These are phyloP conservation scores for Bradypodion ventrale DNA, from an alignment of 2,797 vertebrate genomes.

Conservation along the genomic window DNA sequence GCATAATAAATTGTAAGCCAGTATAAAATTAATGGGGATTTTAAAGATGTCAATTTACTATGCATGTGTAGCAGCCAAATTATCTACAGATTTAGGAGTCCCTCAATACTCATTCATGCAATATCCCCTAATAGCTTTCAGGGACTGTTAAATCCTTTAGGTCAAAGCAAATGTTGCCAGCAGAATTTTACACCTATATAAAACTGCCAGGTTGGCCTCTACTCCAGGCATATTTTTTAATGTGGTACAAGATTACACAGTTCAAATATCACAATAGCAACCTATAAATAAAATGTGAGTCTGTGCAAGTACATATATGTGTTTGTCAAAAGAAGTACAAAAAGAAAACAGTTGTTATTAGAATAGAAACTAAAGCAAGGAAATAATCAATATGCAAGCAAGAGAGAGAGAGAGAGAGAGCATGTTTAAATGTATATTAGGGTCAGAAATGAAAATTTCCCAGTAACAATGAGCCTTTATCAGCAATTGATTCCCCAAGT, in stretches of 20 bases:
- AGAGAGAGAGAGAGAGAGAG: not conserved
- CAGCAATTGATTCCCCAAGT: not conserved
- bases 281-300: conserved; percentile 17
- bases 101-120: conserved; percentile 64
- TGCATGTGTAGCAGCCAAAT: conserved; percentile 62
- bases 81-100: conserved; percentile 65
- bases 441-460: not conserved
- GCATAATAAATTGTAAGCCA: conserved; percentile 56
- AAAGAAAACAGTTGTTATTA: not conserved
- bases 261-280: conserved; percentile 12
- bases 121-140: conserved; percentile 65
- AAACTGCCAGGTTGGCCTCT: conserved; percentile 38
- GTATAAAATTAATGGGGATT: conserved; percentile 59
- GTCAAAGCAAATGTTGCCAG: conserved; percentile 57
- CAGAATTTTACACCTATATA: conserved; percentile 54
- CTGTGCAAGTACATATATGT: not conserved
- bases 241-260: not conserved
- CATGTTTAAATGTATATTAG: not conserved
- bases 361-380: not conserved
- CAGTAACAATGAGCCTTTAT: not conserved
- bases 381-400: not conserved
- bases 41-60: conserved; percentile 64
- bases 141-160: conserved; percentile 65
- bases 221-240: conserved; percentile 7
- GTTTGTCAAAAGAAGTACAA: not conserved